Percentiles rank a stretch among this genome's conserved stretches.
Evolutionary conservation across 1,140 invertebrate genomes (phyloP).

Genomic region (Teleogryllus occipitalis): DNA sequence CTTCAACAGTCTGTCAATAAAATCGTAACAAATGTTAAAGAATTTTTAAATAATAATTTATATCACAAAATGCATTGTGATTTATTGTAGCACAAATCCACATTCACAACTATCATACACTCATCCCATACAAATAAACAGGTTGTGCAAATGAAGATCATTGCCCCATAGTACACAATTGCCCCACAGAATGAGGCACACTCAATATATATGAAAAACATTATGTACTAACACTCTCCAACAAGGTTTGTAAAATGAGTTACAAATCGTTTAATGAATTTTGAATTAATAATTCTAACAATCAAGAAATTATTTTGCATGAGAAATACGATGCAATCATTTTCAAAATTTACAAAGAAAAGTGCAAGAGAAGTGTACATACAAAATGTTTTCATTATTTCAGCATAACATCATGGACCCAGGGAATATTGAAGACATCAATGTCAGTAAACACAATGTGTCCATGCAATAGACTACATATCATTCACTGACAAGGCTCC

Average conservation of each 20-base stretch:
- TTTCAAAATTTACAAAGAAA: too few species aligned
- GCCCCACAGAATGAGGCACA: not conserved
- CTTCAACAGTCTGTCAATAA: not conserved
- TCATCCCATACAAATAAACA: not conserved
- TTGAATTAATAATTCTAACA: too few species aligned
- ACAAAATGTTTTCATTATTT: not conserved
- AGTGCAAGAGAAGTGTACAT: not conserved
- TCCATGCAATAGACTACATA: slow-evolving; percentile 7
- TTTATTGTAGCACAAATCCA: not conserved
- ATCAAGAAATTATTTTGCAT: too few species aligned
- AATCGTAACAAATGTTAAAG: not conserved
- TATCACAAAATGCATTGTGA: not conserved
- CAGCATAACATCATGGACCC: not conserved
- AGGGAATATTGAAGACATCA: not conserved
- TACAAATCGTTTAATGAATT: too few species aligned
- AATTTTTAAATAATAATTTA: not conserved
- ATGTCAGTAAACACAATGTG: slow-evolving; percentile 4
- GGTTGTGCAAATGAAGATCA: not conserved
- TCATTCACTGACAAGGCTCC: slow-evolving; percentile 8
- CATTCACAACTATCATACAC: not conserved
- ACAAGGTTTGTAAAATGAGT: too few species aligned
- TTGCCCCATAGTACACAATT: not conserved
- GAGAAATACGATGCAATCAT: too few species aligned
- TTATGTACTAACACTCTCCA: not conserved
- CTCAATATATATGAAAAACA: not conserved